phyloP scores from a whole-genome alignment of 2,797 vertebrate species.

The Pseudomugil tenellus region DNA sequence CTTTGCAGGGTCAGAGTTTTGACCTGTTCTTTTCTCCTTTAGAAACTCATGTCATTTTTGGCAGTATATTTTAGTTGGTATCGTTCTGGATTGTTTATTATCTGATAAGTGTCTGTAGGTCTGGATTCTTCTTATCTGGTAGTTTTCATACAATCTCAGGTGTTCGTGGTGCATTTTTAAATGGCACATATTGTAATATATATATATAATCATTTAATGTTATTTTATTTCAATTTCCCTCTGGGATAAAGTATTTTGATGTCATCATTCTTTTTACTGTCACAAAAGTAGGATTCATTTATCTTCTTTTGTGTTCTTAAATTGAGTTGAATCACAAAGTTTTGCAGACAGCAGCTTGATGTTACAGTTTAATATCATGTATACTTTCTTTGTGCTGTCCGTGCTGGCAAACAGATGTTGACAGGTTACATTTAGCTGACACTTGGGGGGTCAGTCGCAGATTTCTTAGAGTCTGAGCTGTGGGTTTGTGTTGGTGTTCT shows the following conservation, averaged over 20 bases:
- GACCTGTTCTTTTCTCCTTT: neutral
- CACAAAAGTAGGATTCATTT: neutral
- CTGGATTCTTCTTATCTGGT: neutral
- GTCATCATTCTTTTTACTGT: neutral
- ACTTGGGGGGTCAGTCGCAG: too few relatives aligned
- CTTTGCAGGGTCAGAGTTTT: neutral
- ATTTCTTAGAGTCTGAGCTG: too few relatives aligned
- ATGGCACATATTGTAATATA: neutral
- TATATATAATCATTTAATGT: neutral
- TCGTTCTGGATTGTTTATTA: neutral
- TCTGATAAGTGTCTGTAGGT: neutral
- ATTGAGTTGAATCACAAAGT: neutral
- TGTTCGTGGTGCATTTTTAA: neutral
- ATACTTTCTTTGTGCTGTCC: too few relatives aligned
- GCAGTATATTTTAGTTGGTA: neutral
- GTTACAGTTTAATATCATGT: neutral
- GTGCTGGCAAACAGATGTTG: too few relatives aligned
- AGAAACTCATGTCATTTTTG: constrained; percentile 9
- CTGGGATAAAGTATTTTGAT: neutral
- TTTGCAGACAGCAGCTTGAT: neutral
- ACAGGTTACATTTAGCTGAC: neutral
- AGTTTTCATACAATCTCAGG: neutral
- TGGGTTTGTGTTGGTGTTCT: too few relatives aligned
- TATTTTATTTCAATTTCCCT: neutral
- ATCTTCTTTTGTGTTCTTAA: neutral